phyloP scores from a whole-genome alignment of 2,797 vertebrate genomes.

The Taeniopygia guttata region DNA sequence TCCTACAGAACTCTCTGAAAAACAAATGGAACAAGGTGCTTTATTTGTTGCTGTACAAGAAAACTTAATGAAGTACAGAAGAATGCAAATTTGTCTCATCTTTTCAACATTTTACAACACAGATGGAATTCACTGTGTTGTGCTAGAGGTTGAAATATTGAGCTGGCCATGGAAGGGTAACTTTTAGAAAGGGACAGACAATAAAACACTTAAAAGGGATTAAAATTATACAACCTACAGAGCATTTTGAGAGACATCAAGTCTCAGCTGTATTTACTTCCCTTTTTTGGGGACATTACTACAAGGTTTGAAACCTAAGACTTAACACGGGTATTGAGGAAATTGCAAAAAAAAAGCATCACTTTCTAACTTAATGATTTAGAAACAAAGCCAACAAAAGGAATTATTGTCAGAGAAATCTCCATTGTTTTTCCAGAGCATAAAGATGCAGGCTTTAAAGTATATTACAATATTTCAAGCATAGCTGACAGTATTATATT shows the following conservation, averaged over 20 bases:
- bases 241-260: neutral
- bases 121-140: neutral
- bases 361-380: neutral
- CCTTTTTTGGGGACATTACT: neutral
- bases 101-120: neutral
- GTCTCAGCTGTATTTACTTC: neutral
- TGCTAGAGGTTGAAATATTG: neutral
- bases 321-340: neutral
- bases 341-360: neutral
- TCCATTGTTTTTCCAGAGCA: neutral
- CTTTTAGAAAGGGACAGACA: neutral
- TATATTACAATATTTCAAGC: neutral
- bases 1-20: slow-evolving; percentile 73
- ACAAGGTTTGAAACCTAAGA: neutral
- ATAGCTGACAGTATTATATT: neutral
- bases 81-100: neutral
- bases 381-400: neutral
- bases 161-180: neutral
- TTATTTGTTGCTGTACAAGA: neutral
- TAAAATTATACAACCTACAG: neutral
- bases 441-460: neutral
- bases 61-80: neutral
- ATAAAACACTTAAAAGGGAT: neutral
- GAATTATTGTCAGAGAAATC: neutral
- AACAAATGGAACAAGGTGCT: neutral